Conservation (phyloP, 2,113 vertebrate species). For the Penelope pileata region DNA sequence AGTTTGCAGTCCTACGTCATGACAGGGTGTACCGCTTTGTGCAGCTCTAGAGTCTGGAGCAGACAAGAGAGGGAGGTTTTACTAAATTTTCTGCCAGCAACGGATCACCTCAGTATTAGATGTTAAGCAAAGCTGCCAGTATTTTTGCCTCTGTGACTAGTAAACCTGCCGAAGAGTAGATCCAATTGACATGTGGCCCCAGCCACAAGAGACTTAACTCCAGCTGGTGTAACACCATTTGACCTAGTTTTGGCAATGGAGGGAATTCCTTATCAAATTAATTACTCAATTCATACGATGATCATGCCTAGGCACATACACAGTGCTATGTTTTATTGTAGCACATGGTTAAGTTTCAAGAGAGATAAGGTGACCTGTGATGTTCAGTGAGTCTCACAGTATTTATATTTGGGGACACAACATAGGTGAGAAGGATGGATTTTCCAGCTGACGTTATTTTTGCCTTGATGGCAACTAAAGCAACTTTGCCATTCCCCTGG, state of each 20-base stretch:
- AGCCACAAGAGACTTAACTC: constrained; percentile 7
- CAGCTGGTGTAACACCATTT: not conserved
- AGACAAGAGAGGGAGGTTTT: not conserved
- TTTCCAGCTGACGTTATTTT: not conserved
- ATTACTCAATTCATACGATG: not conserved
- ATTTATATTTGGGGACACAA: too few species aligned
- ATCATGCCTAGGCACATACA: rapidly evolving
- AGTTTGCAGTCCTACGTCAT: not conserved
- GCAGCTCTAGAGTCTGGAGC: rapidly evolving
- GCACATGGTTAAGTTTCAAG: not conserved
- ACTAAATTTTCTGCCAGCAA: not conserved
- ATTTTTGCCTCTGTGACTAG: not conserved
- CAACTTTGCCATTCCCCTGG: not conserved
- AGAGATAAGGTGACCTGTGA: not conserved
- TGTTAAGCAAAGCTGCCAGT: not conserved
- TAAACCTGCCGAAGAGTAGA: not conserved
- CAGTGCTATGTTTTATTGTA: not conserved
- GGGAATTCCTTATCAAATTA: constrained; percentile 41
- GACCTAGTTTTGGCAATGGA: constrained; percentile 6
- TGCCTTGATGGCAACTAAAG: not conserved
- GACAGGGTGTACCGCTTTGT: not conserved
- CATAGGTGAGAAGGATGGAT: not conserved
- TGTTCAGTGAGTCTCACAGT: not conserved
- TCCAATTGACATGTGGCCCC: not conserved
- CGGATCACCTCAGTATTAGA: not conserved